Evolutionary conservation across 1,140 invertebrate genomes (phyloP), one percentile per base, ranked within the genome.

Genomic region (Conus ventricosus): DNA sequence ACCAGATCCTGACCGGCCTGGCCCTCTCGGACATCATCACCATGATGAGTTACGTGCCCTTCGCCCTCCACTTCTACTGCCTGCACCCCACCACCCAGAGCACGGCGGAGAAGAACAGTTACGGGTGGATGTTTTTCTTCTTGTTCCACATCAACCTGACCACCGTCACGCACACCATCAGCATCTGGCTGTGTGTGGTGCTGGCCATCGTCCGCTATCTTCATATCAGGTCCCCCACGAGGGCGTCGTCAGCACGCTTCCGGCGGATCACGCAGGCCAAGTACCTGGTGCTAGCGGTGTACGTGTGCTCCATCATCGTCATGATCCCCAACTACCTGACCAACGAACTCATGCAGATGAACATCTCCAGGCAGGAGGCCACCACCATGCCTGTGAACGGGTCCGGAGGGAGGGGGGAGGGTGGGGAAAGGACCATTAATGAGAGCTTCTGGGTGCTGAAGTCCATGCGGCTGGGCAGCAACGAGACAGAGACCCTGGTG

Each of bases 121-220:
- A 90, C 67, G 55, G 78, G 0, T 95, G 94, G 95, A 93, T 94
- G 92, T 88, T 90, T 3, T 39, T 39, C 89, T 88, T 94, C 25
- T 87, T 94, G 25, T 93, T 95, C 88, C 93, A 95, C 90, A 93
- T 94, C 54, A 95, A 98, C 91, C 98, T 98, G 93, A 95, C 96
- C 15, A 95, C 95, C 96, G 97, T 98, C 1, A 96, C 97, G 92
- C 98, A 99, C 94, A 99, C 98, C 0, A 98, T 99, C 67, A 98
- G 98, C 0, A 99, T 99, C 89, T 99, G 97, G 96, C 94, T 99
- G 89, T 99, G 98, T 0, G 97, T 99, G 0, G 97, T 97, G 4
- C 94, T 99, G 81, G 98, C 98, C 0, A 97, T 99, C 5, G 99
- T 98, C 97, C 95, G 98, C 5, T 99, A 98, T 93, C 97, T 99